Percentiles rank a stretch among this genome's conserved stretches.
Conservation (phyloP, 2,113 vertebrate genomes). For the Smithornis capensis region DNA sequence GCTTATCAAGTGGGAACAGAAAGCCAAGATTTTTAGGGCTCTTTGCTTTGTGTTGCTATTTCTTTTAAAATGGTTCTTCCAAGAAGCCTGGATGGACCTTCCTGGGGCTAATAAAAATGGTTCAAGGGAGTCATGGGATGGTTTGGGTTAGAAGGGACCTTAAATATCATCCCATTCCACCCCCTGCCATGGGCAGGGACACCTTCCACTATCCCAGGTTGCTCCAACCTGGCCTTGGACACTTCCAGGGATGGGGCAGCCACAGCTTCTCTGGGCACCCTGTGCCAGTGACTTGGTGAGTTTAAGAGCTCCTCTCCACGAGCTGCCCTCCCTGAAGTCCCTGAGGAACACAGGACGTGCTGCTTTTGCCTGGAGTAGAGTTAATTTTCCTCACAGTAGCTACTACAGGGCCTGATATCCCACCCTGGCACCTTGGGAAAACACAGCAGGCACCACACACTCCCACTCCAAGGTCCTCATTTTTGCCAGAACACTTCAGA, state of each 20-base stretch:
- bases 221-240: not conserved
- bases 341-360: not conserved
- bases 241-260: not conserved
- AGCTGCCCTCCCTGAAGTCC: not conserved
- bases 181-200: not conserved
- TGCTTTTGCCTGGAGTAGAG: not conserved
- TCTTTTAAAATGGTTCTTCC: not conserved
- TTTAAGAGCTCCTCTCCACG: not conserved
- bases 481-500: not conserved
- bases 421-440: not conserved
- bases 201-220: not conserved
- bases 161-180: not conserved
- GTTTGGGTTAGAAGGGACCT: not conserved
- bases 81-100: not conserved
- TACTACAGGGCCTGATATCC: not conserved
- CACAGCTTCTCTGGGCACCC: not conserved
- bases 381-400: not conserved
- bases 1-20: not conserved
- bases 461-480: not conserved
- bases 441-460: fast-evolving
- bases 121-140: not conserved
- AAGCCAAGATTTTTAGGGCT: not conserved
- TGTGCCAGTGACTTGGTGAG: not conserved
- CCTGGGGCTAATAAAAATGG: not conserved
- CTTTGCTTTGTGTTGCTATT: not conserved